Percentiles rank a stretch among this genome's conserved stretches.
These are phyloP conservation scores for Xestia rhomboidea DNA, from an alignment of 2,888 invertebrate genomes.

Conservation along the genomic window DNA sequence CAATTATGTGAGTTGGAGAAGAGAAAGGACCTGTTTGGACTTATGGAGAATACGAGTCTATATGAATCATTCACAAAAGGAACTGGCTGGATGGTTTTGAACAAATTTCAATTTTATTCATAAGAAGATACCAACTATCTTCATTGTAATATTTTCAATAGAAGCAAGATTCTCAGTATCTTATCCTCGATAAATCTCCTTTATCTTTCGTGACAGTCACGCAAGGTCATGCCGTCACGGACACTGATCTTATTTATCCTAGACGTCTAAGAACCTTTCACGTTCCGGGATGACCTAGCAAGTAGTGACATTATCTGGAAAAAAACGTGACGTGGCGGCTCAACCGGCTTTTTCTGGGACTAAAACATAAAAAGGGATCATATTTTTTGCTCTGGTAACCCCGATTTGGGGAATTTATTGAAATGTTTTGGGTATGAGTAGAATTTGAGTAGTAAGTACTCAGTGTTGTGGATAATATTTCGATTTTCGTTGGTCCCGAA, in stretches of 20 bases:
- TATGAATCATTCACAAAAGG: too few relatives aligned
- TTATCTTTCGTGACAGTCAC: conserved; percentile 30
- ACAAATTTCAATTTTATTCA: background rate
- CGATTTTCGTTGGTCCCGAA: background rate
- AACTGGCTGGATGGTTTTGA: background rate
- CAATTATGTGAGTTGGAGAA: background rate
- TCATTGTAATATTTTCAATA: conserved; percentile 13
- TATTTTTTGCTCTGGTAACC: conserved; percentile 31
- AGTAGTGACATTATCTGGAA: conserved; percentile 28
- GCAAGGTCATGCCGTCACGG: conserved; percentile 32
- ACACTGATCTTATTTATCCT: conserved; percentile 31
- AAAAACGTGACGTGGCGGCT: conserved; percentile 29
- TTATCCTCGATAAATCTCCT: conserved; percentile 37
- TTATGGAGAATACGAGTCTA: too few relatives aligned
- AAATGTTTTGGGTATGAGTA: conserved; percentile 35
- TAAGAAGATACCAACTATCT: background rate
- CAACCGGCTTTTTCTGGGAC: conserved; percentile 17
- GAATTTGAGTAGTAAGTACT: conserved; percentile 15
- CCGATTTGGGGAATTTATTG: conserved; percentile 40
- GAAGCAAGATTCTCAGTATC: conserved; percentile 8
- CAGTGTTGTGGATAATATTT: conserved; percentile 21
- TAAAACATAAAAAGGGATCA: conserved; percentile 22
- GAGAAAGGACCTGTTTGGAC: background rate
- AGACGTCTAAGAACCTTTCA: conserved; percentile 12
- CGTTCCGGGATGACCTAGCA: conserved; percentile 26